Evolutionary conservation across 2,888 invertebrate genomes (phyloP).

Genomic region (Eutolmus rufibarbis): DNA sequence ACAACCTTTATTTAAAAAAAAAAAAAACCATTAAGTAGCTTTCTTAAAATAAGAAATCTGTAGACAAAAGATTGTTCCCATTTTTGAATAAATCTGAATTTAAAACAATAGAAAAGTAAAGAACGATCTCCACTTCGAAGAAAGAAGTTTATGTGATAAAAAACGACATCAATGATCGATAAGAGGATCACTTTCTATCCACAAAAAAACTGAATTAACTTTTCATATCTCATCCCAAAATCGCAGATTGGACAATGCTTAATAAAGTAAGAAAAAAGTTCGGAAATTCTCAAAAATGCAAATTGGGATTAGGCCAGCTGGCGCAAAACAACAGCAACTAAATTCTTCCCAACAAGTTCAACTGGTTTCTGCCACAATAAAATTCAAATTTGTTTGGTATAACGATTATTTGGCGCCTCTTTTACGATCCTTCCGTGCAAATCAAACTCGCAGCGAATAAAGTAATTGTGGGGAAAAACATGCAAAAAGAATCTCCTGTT

Average conservation of each 20-base stretch:
- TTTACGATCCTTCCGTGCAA: conserved; percentile 30
- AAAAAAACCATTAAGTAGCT: neutral
- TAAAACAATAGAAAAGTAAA: neutral
- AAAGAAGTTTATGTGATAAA: neutral
- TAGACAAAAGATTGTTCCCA: neutral
- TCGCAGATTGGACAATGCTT: neutral
- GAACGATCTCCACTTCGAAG: neutral
- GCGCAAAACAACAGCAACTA: neutral
- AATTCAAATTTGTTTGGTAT: conserved; percentile 10
- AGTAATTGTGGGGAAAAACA: neutral
- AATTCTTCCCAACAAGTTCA: neutral
- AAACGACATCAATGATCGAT: neutral
- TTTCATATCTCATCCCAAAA: neutral
- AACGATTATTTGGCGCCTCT: conserved; percentile 37
- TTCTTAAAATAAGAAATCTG: neutral
- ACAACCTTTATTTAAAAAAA: neutral
- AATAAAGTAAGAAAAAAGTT: neutral
- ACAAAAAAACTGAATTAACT: neutral
- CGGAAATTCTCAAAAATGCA: neutral
- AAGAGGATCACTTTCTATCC: neutral
- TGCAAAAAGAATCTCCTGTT: neutral
- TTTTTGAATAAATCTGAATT: neutral
- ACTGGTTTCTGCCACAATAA: conserved; percentile 19
- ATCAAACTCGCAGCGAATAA: neutral
- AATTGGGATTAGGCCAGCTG: conserved; percentile 14